These are phyloP conservation scores for Diplodus puntazzo DNA, from an alignment of 2,797 vertebrate species.

Conservation along the genomic window DNA sequence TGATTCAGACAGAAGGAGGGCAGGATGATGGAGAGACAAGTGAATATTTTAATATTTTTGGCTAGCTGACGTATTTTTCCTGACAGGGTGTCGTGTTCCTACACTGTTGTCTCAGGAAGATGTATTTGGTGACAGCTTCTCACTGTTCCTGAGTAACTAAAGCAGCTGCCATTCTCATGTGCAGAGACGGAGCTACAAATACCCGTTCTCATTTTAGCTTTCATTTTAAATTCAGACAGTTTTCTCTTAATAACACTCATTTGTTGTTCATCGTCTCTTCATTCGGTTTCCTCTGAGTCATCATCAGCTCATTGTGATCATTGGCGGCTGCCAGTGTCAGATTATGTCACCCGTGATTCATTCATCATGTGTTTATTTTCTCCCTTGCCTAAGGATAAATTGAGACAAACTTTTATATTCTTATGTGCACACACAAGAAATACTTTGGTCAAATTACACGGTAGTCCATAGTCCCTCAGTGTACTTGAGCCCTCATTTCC, in stretches of 20 bases:
- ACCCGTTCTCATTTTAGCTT: constrained; percentile 7
- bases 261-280: constrained; percentile 19
- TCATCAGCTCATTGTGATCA: constrained; percentile 40
- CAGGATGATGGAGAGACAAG: constrained; percentile 48
- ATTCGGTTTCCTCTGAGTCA: constrained; percentile 27
- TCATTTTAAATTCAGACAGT: constrained; percentile 4
- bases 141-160: constrained; percentile 5
- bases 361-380: constrained; percentile 18
- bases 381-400: constrained; percentile 2
- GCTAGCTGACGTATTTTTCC: constrained; percentile 26
- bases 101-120: constrained; percentile 12
- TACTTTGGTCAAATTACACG: neutral
- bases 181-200: constrained; percentile 2
- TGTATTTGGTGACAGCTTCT: constrained; percentile 10
- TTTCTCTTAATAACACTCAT: constrained; percentile 22
- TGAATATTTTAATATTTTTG: constrained; percentile 45
- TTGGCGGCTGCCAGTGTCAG: constrained; percentile 22
- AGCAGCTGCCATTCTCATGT: constrained; percentile 9
- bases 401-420: constrained; percentile 7
- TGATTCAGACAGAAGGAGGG: constrained; percentile 44
- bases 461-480: constrained; percentile 17
- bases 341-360: constrained; percentile 32
- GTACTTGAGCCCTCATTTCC: constrained; percentile 18
- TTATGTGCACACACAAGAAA: neutral
- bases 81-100: constrained; percentile 36